phyloP scores from a whole-genome alignment of 2,888 invertebrate genomes.

The Cantharis lateralis region DNA sequence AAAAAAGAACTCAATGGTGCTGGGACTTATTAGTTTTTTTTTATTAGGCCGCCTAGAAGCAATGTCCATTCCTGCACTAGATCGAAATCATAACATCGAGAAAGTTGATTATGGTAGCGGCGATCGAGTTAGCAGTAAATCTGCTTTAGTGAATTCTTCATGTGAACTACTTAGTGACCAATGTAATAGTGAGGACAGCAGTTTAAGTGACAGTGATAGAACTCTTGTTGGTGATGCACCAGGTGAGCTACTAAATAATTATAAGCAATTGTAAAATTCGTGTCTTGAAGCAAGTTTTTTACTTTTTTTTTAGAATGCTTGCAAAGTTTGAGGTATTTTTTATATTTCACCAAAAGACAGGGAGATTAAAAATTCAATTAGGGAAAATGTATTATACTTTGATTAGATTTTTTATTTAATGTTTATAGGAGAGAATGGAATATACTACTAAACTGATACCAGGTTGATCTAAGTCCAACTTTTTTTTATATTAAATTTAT shows the following conservation, averaged over 20 bases:
- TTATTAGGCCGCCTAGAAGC: slow-evolving; percentile 56
- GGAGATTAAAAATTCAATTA: too few relatives aligned
- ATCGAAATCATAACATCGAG: slow-evolving; percentile 48
- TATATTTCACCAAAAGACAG: too few relatives aligned
- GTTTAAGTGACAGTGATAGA: slow-evolving; percentile 74
- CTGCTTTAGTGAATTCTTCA: slow-evolving; percentile 38
- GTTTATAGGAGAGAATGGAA: too few relatives aligned
- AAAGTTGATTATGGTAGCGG: slow-evolving; percentile 33
- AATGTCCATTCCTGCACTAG: slow-evolving; percentile 60
- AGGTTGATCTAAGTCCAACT: too few relatives aligned
- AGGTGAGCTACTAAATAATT: slow-evolving; percentile 50
- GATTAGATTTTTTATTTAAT: too few relatives aligned
- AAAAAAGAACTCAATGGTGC: neutral
- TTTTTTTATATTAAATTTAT: too few relatives aligned
- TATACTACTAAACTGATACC: too few relatives aligned
- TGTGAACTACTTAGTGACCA: slow-evolving; percentile 60
- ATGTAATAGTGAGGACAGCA: slow-evolving; percentile 77
- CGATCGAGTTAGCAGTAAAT: slow-evolving; percentile 43
- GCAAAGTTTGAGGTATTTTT: too few relatives aligned
- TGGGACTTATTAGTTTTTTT: neutral
- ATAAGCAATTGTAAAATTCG: neutral
- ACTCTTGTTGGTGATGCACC: slow-evolving; percentile 65
- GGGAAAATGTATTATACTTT: too few relatives aligned
- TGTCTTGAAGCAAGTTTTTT: neutral
- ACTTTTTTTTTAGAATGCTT: neutral